Base-by-base conservation (phyloP, 2,797 vertebrate genomes). In the Smutsia temminckii region DNA sequence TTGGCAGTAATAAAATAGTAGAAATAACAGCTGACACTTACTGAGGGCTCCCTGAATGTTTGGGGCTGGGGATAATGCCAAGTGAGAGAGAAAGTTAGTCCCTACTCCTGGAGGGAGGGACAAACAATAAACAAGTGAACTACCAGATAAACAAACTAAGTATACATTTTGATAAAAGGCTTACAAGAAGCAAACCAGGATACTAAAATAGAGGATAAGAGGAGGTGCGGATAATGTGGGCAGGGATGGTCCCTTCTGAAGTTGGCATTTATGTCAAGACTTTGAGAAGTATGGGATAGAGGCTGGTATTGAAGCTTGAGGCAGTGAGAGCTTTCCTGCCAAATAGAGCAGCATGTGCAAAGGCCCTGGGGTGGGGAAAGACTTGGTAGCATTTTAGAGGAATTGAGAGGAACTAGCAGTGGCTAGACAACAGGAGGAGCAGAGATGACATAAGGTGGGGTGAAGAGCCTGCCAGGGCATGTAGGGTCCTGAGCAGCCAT, bases 31-130 rank as follows among this genome's bases (percentile, higher is more conserved):
- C 27, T 64, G 34, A 34, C 17, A 8, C 49, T 40, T 78, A 49
- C 10, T 20, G 53, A 85, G 78, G n/a, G 13, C 64, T 90, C 93
- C 85, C 57, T 59, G 69, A 87, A 68, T 57, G 63, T 75, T 61
- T 57, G 75, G 55, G 80, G 72, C 84, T 86, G 11, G 61, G 68
- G n/a, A 29, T 71, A 49, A 83, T 21, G 29, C 49, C 29, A n/a
- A 27, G 23, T 4, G 75, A 78, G 89, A 53, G 14, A 63, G 23
- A 40, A 68, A 42, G 37, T 11, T 13, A 13, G 68, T 71, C 27
- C 40, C 57, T 29, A 8, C 20, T 93, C 79, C 51, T 64, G 32
- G 32, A 94, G 29, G 63, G n/a, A 84, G 72, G 84, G 77, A 85
- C 4, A 59, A 61, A 63, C 12, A 53, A 34, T 34, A 87, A 89